phyloP scores from a whole-genome alignment of 2,888 invertebrate species.

The Dolichomitus sp. region DNA sequence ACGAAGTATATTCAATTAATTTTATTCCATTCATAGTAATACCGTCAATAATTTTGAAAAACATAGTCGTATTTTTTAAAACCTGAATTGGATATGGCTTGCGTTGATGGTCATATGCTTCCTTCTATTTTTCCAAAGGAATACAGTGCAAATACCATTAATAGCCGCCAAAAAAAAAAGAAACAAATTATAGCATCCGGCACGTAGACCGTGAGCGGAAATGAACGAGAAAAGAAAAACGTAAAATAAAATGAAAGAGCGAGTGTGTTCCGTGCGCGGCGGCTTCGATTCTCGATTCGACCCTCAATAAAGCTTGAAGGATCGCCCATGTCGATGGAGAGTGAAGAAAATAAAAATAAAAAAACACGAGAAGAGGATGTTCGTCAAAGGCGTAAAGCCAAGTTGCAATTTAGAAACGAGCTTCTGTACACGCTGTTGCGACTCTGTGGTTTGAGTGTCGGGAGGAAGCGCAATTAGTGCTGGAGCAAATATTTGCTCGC shows the following conservation, averaged over 20 bases:
- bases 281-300: slow-evolving; percentile 16
- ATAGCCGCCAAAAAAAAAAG: not conserved
- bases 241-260: slow-evolving; percentile 35
- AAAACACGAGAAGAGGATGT: slow-evolving; percentile 1
- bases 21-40: too few species aligned
- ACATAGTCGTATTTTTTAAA: not conserved
- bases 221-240: slow-evolving; percentile 18
- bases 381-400: slow-evolving; percentile 33
- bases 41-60: not conserved
- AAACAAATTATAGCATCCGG: not conserved
- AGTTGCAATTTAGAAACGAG: slow-evolving; percentile 37
- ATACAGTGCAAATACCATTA: not conserved
- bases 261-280: not conserved
- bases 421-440: slow-evolving; percentile 16
- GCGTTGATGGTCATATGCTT: not conserved
- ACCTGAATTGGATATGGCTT: not conserved
- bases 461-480: slow-evolving; percentile 24
- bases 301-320: slow-evolving; percentile 34
- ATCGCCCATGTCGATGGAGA: slow-evolving; percentile 30
- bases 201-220: slow-evolving; percentile 5
- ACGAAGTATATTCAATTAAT: too few species aligned
- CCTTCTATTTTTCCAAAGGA: not conserved
- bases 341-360: slow-evolving; percentile 38
- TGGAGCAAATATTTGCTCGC: slow-evolving; percentile 10
- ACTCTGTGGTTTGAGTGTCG: not conserved